Base-by-base conservation (phyloP, 2,113 vertebrate genomes). In the Rostratula benghalensis region DNA sequence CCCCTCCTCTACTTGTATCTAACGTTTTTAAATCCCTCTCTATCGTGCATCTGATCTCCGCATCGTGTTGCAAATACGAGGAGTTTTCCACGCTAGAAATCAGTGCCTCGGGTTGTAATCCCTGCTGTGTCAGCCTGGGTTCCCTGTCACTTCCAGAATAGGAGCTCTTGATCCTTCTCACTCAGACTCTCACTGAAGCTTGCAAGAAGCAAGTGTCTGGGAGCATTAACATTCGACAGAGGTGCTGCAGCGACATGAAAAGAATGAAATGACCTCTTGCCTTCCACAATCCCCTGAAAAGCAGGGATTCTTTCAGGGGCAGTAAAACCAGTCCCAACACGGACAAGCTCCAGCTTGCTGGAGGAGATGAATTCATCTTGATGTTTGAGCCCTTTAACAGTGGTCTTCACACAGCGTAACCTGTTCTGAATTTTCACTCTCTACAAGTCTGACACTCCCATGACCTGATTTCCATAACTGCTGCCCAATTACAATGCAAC, bases 151-250 rank as follows among this genome's bases (percentile, higher is more conserved):
- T 79, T 60, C 46, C 77, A 56, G 48, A 41, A 20, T 8, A 60
- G 89, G 70, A 85, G 74, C 77, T 75, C 84, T 89, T 87, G 80
- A 87, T 90, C 80, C 93, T 89, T 45, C 76, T 60, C 65, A 2
- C 7, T 41, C 31, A 0, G 60, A 56, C 74, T 13, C 87, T 82
- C 78, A 0, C 65, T 48, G 77, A 61, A 78, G 65, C 56, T 81
- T 74, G 65, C 19, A 4, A 85, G 87, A 50, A 67, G 23, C 43
- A 3, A 63, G 12, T 2, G 41, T 60, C 87, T 30, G 18, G 15
- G 70, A 79, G 69, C 41, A 48, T 96, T 82, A 71, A 18, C 83
- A 89, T 95, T 93, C 60, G 67, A 4, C 37, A 11, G 77, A 43
- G 80, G 20, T 30, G 83, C 91, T 64, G 76, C 76, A 41, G 23